Evolutionary conservation across 1,140 invertebrate genomes (phyloP), one percentile per base, ranked within the genome.

Genomic region (Uloborus diversus): DNA sequence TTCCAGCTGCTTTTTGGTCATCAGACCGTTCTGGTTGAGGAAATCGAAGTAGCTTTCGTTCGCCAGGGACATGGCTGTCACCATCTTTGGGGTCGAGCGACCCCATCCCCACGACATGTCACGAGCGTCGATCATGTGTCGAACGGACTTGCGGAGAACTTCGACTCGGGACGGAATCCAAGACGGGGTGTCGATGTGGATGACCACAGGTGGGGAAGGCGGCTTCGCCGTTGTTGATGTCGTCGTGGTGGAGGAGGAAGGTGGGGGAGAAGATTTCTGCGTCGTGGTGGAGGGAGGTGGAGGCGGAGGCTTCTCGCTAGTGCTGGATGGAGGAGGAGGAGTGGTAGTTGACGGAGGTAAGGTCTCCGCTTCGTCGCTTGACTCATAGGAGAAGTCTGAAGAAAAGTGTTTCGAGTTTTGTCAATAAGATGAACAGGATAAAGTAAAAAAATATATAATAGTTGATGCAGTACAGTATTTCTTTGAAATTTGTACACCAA

Each of bases 1-100:
- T 42, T 78, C 62, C n/a, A 78, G 17, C 28, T 78, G 61, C 20
- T 78, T 78, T 37, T 78, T 78, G 1, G 75, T 66, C 17, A 78
- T 49, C 23, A 78, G 7, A 3, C 75, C 75, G 14, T 78, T 53
- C 11, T 28, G 42, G 30, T 65, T 78, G 17, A 51, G 57, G 3
- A 4, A 30, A 17, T 66, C 62, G 32, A 78, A 78, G 51, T 78
- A 78, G 51, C 49, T 57, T 17, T 51, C 20, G 13, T 78, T 78
- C 4, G 64, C 62, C 17, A 78, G 25, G 27, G 35, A 32, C 0
- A 78, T 32, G 5, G 75, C 75, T 0, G 64, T 59, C 17, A 47
- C 64, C 23, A 78, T 59, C 9, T 42, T 35, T 0, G 75, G 32
- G 0, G 75, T 78, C 13, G 47, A 23, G 1, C 35, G 33, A 1